Evolutionary conservation across 1,140 invertebrate genomes (phyloP).

Genomic region (Bombus pyrosoma): DNA sequence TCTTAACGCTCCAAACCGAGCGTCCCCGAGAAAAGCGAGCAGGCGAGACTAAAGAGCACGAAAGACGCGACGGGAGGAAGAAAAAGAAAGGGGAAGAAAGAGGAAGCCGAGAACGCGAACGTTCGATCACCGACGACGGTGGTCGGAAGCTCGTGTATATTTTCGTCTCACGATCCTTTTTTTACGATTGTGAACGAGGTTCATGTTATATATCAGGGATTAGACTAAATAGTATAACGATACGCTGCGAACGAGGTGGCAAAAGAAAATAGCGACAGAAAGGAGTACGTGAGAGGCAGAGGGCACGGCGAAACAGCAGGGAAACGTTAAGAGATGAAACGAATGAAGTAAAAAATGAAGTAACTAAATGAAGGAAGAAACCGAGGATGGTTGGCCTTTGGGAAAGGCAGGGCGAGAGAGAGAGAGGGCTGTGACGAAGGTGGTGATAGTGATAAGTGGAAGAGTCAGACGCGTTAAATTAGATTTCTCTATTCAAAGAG

Average conservation of each 20-base stretch:
- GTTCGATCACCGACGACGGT: too few relatives aligned
- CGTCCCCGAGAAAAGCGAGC: neutral
- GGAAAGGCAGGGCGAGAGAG: neutral
- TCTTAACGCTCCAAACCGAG: neutral
- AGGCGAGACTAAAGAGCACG: neutral
- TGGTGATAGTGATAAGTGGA: conserved; percentile 42
- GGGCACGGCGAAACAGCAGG: too few relatives aligned
- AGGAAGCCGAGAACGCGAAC: neutral
- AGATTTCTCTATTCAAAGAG: conserved; percentile 13
- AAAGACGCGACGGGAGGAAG: neutral
- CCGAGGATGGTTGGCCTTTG: conserved; percentile 11
- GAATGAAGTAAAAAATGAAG: neutral
- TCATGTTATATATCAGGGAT: conserved; percentile 82
- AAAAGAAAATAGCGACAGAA: neutral
- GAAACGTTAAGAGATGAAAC: neutral
- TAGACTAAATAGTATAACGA: conserved; percentile 80
- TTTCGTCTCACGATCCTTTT: conserved; percentile 75
- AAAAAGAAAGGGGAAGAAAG: neutral
- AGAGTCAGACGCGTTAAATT: neutral
- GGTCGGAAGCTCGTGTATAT: conserved; percentile 55
- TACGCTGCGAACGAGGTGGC: conserved; percentile 65
- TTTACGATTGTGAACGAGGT: conserved; percentile 79
- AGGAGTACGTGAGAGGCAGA: neutral
- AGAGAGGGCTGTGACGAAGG: conserved; percentile 30
- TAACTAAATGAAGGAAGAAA: neutral